A percentile compares a stretch with the other conserved stretches of the same genome.
Conservation (phyloP, 2,113 vertebrate species). For the Paramisgurnus dabryanus region DNA sequence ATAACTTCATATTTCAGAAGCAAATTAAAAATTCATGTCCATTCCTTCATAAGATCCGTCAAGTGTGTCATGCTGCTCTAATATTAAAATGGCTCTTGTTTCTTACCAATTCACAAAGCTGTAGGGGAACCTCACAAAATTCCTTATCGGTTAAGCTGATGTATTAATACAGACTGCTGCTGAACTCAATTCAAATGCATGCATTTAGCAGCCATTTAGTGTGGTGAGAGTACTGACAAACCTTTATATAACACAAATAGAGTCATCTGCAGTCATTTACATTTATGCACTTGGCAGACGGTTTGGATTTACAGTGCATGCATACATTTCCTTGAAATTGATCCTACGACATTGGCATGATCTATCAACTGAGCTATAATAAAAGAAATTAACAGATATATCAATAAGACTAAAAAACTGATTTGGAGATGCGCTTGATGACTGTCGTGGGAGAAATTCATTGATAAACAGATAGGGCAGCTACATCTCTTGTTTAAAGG, state of each 20-base stretch:
- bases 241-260: not conserved
- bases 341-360: too few relatives aligned
- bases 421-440: slow-evolving; percentile 33
- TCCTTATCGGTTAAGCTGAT: slow-evolving; percentile 33
- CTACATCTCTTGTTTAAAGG: slow-evolving; percentile 52
- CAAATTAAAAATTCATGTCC: slow-evolving; percentile 56
- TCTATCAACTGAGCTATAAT: too few relatives aligned
- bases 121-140: slow-evolving; percentile 33
- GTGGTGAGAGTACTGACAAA: too few relatives aligned
- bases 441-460: slow-evolving; percentile 33
- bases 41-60: slow-evolving; percentile 47
- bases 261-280: not conserved
- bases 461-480: slow-evolving; percentile 39
- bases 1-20: slow-evolving; percentile 58
- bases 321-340: too few relatives aligned
- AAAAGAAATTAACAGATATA: not conserved
- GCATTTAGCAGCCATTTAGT: too few relatives aligned
- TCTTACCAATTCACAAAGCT: slow-evolving; percentile 21
- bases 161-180: slow-evolving; percentile 6
- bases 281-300: not conserved
- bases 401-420: slow-evolving; percentile 44
- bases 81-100: slow-evolving; percentile 55
- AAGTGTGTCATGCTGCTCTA: slow-evolving; percentile 37
- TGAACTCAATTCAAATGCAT: not conserved
- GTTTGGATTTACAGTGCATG: too few relatives aligned